A percentile compares a stretch with the other conserved stretches of the same genome.
These are phyloP conservation scores for Malachius bipustulatus DNA, from an alignment of 2,888 invertebrate genomes.

Conservation along the genomic window DNA sequence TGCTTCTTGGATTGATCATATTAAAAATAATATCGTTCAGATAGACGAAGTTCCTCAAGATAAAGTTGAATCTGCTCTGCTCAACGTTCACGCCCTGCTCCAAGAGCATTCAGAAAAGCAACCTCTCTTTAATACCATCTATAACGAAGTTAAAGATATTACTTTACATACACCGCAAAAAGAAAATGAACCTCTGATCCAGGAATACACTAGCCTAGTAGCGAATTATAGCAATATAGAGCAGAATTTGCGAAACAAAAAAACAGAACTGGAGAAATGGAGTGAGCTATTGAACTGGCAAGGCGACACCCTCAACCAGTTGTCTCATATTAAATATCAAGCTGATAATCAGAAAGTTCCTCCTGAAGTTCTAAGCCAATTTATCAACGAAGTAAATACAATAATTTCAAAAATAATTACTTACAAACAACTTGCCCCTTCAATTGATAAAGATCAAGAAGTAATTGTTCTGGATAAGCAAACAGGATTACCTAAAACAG, in stretches of 20 bases:
- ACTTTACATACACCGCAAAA: constrained; percentile 57
- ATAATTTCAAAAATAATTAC: constrained; percentile 53
- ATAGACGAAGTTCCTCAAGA: constrained; percentile 73
- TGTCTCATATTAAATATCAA: constrained; percentile 70
- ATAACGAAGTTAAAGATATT: constrained; percentile 71
- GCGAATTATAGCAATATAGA: constrained; percentile 68
- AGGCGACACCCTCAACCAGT: constrained; percentile 63
- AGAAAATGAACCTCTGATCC: constrained; percentile 60
- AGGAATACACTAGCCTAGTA: constrained; percentile 63
- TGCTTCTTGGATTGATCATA: constrained; percentile 65
- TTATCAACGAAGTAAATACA: constrained; percentile 57
- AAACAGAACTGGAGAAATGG: constrained; percentile 68
- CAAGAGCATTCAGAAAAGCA: constrained; percentile 81
- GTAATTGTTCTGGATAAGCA: constrained; percentile 59
- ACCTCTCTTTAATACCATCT: constrained; percentile 63
- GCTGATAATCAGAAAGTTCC: constrained; percentile 62
- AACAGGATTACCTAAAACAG: constrained; percentile 59
- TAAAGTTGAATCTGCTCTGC: constrained; percentile 66
- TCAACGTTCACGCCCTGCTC: constrained; percentile 64
- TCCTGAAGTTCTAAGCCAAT: constrained; percentile 55
- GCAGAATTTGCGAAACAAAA: constrained; percentile 61
- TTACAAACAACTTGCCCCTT: constrained; percentile 58
- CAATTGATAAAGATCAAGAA: constrained; percentile 55
- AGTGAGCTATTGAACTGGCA: constrained; percentile 71
- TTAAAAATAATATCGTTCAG: constrained; percentile 58